phyloP scores from a whole-genome alignment of 2,888 invertebrate genomes.

The Psococerastis gibbosa region DNA sequence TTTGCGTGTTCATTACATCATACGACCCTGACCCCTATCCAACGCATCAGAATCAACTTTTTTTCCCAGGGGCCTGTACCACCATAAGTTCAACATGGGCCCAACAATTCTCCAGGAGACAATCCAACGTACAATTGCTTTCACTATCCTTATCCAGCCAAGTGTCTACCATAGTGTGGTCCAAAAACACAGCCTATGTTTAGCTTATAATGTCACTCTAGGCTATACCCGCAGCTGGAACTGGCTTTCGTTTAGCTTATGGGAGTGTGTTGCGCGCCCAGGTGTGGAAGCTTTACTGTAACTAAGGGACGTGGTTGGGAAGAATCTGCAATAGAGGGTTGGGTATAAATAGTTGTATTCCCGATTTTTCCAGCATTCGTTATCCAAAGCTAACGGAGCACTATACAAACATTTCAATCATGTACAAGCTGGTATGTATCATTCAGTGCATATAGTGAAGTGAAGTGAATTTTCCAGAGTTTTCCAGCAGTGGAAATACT shows the following conservation, averaged over 20 bases:
- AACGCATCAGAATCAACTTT: background rate
- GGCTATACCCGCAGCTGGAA: too few relatives aligned
- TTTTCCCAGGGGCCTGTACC: background rate
- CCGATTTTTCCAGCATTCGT: conserved; percentile 1
- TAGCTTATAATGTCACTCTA: background rate
- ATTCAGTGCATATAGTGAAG: background rate
- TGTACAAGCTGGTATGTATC: conserved; percentile 10
- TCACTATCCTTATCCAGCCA: background rate
- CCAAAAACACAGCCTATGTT: background rate
- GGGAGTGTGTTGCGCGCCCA: too few relatives aligned
- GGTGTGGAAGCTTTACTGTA: too few relatives aligned
- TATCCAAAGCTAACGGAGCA: conserved; percentile 1
- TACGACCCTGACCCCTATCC: background rate
- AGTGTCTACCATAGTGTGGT: background rate
- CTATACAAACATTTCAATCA: conserved; percentile 5
- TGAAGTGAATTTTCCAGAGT: background rate
- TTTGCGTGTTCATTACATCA: background rate
- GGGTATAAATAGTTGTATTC: background rate
- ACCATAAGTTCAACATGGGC: background rate
- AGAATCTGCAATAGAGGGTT: background rate
- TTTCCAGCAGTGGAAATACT: background rate
- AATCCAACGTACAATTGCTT: background rate
- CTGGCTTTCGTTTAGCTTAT: too few relatives aligned
- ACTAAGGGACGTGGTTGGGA: background rate
- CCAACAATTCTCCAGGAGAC: background rate